Conservation (phyloP, 2,888 invertebrate species). For the Lacanobia oleracea region DNA sequence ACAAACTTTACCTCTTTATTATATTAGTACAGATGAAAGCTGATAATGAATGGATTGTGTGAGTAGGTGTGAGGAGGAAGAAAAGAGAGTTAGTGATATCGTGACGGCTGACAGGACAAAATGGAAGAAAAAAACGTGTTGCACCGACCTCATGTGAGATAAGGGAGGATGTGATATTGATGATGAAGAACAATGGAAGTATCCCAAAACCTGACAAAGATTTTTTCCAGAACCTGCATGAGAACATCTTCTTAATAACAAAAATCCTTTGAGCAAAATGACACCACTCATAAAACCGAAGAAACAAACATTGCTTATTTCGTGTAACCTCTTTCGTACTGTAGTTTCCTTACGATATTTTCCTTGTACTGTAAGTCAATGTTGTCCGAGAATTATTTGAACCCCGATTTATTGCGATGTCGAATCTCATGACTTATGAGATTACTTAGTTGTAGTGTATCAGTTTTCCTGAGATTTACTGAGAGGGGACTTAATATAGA, state of each 20-base stretch:
- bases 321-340: background rate
- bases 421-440: constrained; percentile 24
- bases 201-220: background rate
- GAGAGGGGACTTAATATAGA: background rate
- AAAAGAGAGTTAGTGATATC: too few relatives aligned
- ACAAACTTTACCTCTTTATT: too few relatives aligned
- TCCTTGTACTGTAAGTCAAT: constrained; percentile 20
- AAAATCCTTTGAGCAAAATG: background rate
- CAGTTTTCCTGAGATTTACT: constrained; percentile 7
- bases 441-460: constrained; percentile 19
- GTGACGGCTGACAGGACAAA: too few relatives aligned
- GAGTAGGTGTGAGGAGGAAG: too few relatives aligned
- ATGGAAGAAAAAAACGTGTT: too few relatives aligned
- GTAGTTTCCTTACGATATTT: constrained; percentile 24
- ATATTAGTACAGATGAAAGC: too few relatives aligned
- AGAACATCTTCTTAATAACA: background rate
- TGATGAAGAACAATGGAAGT: background rate
- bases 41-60: too few relatives aligned
- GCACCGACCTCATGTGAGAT: too few relatives aligned
- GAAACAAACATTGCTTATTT: constrained; percentile 8
- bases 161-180: too few relatives aligned
- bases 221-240: background rate
- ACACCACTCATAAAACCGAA: constrained; percentile 1
- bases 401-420: constrained; percentile 27
- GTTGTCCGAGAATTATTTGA: constrained; percentile 24